These are phyloP conservation scores for Theocolax elegans DNA, from an alignment of 1,140 invertebrate genomes.

Conservation along the genomic window DNA sequence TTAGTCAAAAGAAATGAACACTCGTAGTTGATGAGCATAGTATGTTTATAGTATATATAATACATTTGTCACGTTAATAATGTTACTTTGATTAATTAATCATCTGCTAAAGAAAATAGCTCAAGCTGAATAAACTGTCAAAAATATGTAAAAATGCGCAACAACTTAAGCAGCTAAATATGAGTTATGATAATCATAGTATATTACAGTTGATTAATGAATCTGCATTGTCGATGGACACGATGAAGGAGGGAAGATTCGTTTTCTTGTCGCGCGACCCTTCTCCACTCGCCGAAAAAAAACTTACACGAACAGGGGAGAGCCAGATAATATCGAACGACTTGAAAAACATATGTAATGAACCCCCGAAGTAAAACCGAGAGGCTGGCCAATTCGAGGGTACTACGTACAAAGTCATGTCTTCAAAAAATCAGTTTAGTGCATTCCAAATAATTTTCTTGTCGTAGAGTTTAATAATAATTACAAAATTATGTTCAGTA, in stretches of 20 bases:
- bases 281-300: neutral
- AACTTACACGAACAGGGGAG: neutral
- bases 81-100: no score
- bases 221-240: neutral
- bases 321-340: neutral
- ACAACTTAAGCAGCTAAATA: neutral
- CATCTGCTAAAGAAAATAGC: no score
- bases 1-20: no score
- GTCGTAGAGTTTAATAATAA: no score
- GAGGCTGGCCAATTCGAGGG: no score
- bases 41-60: no score
- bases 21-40: no score
- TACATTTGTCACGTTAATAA: no score
- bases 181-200: neutral
- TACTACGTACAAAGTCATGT: neutral
- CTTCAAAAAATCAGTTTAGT: neutral
- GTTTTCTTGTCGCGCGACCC: no score
- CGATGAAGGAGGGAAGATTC: neutral
- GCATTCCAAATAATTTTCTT: no score
- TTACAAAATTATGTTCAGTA: no score
- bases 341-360: neutral
- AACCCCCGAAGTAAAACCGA: neutral
- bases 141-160: neutral
- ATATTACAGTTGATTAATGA: constrained; percentile 6
- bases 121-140: neutral